phyloP scores from a whole-genome alignment of 2,888 invertebrate genomes.

The Patella depressa region DNA sequence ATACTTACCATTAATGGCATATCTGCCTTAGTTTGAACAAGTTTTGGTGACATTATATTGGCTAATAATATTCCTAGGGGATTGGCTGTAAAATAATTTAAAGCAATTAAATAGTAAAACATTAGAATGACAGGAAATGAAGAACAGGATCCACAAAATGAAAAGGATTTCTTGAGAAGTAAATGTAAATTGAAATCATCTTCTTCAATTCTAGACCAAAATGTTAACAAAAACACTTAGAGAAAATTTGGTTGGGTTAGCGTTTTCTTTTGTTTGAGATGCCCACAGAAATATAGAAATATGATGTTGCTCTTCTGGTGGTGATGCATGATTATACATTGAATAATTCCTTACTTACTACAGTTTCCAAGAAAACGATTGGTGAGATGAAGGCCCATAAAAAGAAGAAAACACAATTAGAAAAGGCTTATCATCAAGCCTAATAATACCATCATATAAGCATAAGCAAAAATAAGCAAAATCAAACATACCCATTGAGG shows the following conservation, averaged over 20 bases:
- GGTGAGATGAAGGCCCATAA: neutral
- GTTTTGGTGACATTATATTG: conserved; percentile 70
- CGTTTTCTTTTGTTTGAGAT: no score
- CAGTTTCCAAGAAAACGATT: neutral
- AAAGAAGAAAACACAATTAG: neutral
- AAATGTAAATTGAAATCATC: no score
- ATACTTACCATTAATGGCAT: conserved; percentile 63
- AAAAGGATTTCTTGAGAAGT: no score
- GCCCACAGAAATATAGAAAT: no score
- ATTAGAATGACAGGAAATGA: neutral
- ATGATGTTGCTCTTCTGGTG: no score
- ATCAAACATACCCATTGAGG: conserved; percentile 65
- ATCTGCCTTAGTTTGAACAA: conserved; percentile 66
- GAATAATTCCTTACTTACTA: no score
- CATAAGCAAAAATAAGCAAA: neutral
- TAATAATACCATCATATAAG: no score
- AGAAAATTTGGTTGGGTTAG: neutral
- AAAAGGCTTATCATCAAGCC: neutral
- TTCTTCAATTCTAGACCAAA: no score
- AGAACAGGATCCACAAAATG: neutral
- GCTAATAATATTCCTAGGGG: conserved; percentile 73
- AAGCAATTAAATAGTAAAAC: neutral
- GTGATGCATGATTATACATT: no score
- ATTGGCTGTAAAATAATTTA: conserved; percentile 65
- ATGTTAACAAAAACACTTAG: neutral